phyloP scores from a whole-genome alignment of 2,113 vertebrate genomes.

The Myrmecophaga tridactyla region DNA sequence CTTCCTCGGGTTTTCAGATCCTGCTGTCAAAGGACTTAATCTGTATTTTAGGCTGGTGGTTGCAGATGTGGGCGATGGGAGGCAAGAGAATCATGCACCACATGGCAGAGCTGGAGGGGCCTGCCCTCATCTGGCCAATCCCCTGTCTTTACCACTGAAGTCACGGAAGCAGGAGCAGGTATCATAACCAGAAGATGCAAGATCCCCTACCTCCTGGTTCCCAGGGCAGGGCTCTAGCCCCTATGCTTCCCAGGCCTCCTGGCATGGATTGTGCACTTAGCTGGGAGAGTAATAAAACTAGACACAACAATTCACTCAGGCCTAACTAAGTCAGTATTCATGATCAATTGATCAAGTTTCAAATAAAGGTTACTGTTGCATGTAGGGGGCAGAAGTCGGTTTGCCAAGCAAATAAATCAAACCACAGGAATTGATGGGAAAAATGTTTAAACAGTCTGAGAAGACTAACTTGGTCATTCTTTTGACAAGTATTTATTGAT shows the following conservation, averaged over 20 bases:
- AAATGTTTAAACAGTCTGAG: background rate
- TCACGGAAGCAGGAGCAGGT: accelerated
- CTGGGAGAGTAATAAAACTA: background rate
- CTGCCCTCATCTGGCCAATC: accelerated
- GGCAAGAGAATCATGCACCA: background rate
- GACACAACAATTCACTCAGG: background rate
- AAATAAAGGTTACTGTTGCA: background rate
- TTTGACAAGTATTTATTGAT: background rate
- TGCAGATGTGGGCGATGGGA: constrained; percentile 14
- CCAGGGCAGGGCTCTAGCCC: background rate
- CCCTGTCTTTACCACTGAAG: background rate
- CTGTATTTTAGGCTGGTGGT: constrained; percentile 27
- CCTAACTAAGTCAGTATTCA: background rate
- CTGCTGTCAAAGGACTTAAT: constrained; percentile 53
- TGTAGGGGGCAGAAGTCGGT: accelerated
- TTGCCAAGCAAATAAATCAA: constrained; percentile 5
- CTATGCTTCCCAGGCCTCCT: background rate
- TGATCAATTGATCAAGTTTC: background rate
- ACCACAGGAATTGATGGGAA: background rate
- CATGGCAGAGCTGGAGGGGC: too few relatives aligned
- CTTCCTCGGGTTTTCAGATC: constrained; percentile 41
- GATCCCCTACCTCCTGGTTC: background rate
- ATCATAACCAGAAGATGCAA: background rate
- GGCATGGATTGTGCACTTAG: background rate
- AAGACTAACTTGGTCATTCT: background rate